phyloP scores from a whole-genome alignment of 2,113 vertebrate species.

The Phrynocephalus versicolor region DNA sequence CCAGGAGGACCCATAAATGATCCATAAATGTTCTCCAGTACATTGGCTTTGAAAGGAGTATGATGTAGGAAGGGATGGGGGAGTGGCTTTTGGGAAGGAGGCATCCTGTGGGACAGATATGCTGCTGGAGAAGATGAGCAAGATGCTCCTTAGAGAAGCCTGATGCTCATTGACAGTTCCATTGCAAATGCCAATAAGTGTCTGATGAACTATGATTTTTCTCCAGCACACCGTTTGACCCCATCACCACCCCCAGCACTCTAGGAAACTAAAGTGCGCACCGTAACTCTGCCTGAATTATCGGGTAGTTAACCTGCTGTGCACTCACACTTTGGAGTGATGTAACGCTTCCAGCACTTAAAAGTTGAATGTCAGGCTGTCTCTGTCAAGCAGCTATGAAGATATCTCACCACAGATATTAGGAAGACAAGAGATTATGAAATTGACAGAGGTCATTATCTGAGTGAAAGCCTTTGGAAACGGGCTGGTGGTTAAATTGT shows the following conservation, averaged over 20 bases:
- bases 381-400: conserved; percentile 41
- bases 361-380: conserved; percentile 36
- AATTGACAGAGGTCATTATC: conserved; percentile 49
- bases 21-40: background rate
- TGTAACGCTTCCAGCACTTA: conserved; percentile 10
- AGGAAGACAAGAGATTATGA: conserved; percentile 38
- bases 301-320: conserved; percentile 37
- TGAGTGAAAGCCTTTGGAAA: conserved; percentile 45
- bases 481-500: conserved; percentile 33
- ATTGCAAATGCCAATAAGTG: background rate
- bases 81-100: background rate
- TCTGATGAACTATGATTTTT: background rate
- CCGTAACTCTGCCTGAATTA: conserved; percentile 45
- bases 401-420: conserved; percentile 41
- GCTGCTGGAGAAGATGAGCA: background rate
- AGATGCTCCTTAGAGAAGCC: background rate
- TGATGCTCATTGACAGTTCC: background rate
- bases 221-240: background rate
- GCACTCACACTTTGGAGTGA: conserved; percentile 5
- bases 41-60: background rate
- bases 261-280: conserved; percentile 25
- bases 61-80: background rate
- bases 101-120: background rate
- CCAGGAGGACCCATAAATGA: background rate
- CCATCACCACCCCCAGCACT: background rate